Conservation (phyloP, 2,113 vertebrate species). For the Leptobrachium ailaonicum region DNA sequence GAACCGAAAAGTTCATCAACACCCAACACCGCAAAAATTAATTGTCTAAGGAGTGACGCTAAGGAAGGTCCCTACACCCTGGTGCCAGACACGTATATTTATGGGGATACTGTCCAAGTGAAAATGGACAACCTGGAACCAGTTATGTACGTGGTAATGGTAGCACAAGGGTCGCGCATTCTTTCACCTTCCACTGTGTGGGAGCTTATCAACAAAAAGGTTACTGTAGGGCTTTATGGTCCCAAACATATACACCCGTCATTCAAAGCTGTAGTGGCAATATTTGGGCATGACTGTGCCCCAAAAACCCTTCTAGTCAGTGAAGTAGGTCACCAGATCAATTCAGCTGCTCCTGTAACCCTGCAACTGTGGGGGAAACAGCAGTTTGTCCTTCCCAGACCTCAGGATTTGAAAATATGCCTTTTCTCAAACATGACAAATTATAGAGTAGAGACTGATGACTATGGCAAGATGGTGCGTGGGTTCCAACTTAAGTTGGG, state of each 20-base stretch:
- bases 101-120: slow-evolving; percentile 85
- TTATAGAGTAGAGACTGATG: slow-evolving; percentile 78
- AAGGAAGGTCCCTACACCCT: slow-evolving; percentile 87
- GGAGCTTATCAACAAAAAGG: slow-evolving; percentile 89
- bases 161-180: slow-evolving; percentile 78
- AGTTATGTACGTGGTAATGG: slow-evolving; percentile 86
- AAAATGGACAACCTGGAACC: slow-evolving; percentile 89
- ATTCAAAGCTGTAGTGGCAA: slow-evolving; percentile 89
- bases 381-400: slow-evolving; percentile 81
- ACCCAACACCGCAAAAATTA: slow-evolving; percentile 73
- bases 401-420: slow-evolving; percentile 86
- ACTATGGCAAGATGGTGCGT: slow-evolving; percentile 79
- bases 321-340: slow-evolving; percentile 78
- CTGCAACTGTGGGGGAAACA: slow-evolving; percentile 96
- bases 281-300: slow-evolving; percentile 91
- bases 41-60: slow-evolving; percentile 84
- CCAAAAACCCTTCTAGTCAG: slow-evolving; percentile 90
- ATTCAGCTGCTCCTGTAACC: slow-evolving; percentile 73
- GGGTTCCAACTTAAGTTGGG: slow-evolving; percentile 95
- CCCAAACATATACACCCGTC: slow-evolving; percentile 95
- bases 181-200: slow-evolving; percentile 83
- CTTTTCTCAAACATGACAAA: slow-evolving; percentile 95
- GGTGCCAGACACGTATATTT: slow-evolving; percentile 72
- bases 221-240: slow-evolving; percentile 89
- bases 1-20: slow-evolving; percentile 78